Evolutionary conservation across 2,113 vertebrate species (phyloP).

Genomic region (Oncorhynchus keta): DNA sequence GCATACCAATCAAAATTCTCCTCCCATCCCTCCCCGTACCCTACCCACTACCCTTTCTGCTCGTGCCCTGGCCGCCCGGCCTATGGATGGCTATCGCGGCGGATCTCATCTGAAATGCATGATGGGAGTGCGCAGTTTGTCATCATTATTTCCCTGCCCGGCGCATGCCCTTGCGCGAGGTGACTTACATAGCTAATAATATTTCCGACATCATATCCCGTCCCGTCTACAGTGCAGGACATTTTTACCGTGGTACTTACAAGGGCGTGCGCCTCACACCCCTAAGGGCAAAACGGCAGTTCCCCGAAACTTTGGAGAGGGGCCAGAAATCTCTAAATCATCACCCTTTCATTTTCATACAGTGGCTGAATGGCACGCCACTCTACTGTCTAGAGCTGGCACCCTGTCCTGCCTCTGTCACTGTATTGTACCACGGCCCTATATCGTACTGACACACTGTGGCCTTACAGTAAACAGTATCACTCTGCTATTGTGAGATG

Average conservation of each 20-base stretch:
- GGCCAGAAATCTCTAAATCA: conserved; percentile 27
- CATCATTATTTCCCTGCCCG: conserved; percentile 46
- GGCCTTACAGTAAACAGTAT: no score
- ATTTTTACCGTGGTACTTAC: neutral
- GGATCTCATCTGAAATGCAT: conserved; percentile 48
- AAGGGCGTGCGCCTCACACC: neutral
- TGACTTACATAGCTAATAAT: conserved; percentile 49
- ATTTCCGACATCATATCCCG: conserved; percentile 29
- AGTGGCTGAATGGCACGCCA: no score
- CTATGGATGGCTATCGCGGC: conserved; percentile 6
- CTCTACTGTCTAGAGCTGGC: no score
- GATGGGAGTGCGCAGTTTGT: conserved; percentile 44
- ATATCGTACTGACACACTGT: no score
- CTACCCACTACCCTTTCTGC: neutral
- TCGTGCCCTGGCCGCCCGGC: neutral
- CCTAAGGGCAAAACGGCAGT: conserved; percentile 8
- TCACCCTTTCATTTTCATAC: neutral
- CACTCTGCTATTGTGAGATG: no score
- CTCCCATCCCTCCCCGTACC: neutral
- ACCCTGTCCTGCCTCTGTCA: no score
- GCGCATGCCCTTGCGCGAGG: conserved; percentile 52
- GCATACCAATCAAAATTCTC: conserved; percentile 6
- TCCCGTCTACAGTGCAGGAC: neutral
- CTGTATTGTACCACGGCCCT: no score
- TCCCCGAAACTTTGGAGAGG: conserved; percentile 23